Base-by-base conservation (phyloP, 2,113 vertebrate species). In the Paraplagusia blochii region DNA sequence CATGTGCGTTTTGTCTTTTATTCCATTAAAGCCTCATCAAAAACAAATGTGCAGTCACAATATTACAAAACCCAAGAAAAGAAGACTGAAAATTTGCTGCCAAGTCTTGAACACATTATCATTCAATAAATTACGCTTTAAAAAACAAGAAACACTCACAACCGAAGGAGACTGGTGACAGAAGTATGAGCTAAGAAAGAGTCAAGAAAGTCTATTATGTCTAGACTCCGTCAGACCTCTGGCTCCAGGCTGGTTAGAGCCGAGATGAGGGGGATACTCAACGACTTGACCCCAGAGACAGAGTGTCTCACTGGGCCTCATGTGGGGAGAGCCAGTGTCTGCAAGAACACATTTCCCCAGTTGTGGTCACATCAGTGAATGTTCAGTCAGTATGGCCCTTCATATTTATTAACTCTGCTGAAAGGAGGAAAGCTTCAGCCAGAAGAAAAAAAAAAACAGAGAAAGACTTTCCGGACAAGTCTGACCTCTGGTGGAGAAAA, bases 221-320 rank as follows among this genome's bases (percentile, higher is more conserved):
- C 84, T 86, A 84, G 81, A 84, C 76, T 75, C 59, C 49, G 49
- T 72, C 79, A 85, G 73, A 72, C 68, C 63, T 44, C 69, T 75
- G 83, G 87, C 87, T 87, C 83, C 87, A 81, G 78, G 66, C 63
- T 81, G 70, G 65, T 83, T 80, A 74, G 61, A 77, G 50, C 49
- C 45, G 67, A 77, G 80, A 83, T 79, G 79, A 82, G 80, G 69
- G 22, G 76, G 80, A 82, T 78, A 76, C 58, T 7, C 36, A 77
- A 76, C 78, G 81, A 84, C 80, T 70, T 81, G 81, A 77, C 81
- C 76, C 81, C 57, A 74, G 80, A 81, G 86, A 87, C 85, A 77
- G 62, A 0, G 58, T 85, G 82, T 86, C 83, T 85, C 70, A 48
- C 36, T 71, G 78, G 77, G 79, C 74, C 72, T 76, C 69, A 63